phyloP scores from a whole-genome alignment of 2,797 vertebrate species.

The Eupleurogrammus muticus region DNA sequence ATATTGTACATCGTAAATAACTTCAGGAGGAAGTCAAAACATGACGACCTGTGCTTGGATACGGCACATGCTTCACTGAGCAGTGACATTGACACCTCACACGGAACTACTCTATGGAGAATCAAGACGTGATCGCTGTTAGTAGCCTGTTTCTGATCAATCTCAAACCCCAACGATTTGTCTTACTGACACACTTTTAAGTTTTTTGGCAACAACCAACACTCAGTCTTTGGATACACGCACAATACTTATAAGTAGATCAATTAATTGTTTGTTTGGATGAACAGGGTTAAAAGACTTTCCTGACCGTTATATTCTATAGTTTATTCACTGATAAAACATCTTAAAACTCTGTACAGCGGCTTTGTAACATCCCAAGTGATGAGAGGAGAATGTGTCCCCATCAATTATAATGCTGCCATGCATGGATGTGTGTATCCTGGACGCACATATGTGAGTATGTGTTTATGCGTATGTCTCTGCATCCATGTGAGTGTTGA shows the following conservation, averaged over 20 bases:
- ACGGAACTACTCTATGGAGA: background rate
- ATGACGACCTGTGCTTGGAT: no score
- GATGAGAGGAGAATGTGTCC: constrained; percentile 62
- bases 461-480: constrained; percentile 49
- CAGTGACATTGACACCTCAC: no score
- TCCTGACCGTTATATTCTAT: constrained; percentile 28
- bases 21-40: no score
- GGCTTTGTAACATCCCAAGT: constrained; percentile 28
- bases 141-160: background rate
- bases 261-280: background rate
- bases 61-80: no score
- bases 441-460: constrained; percentile 57
- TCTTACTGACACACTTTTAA: no score
- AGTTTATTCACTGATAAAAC: constrained; percentile 29
- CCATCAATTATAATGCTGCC: constrained; percentile 27
- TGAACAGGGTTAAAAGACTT: constrained; percentile 15
- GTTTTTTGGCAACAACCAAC: background rate
- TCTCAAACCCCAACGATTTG: background rate
- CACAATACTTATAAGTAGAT: background rate
- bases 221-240: background rate
- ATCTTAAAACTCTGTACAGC: background rate
- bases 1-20: no score
- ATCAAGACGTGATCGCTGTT: background rate
- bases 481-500: constrained; percentile 51
- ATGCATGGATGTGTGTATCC: constrained; percentile 13